A percentile compares a stretch with the other conserved stretches of the same genome.
Conservation (phyloP, 2,888 invertebrate species). For the Orgyia antiqua region DNA sequence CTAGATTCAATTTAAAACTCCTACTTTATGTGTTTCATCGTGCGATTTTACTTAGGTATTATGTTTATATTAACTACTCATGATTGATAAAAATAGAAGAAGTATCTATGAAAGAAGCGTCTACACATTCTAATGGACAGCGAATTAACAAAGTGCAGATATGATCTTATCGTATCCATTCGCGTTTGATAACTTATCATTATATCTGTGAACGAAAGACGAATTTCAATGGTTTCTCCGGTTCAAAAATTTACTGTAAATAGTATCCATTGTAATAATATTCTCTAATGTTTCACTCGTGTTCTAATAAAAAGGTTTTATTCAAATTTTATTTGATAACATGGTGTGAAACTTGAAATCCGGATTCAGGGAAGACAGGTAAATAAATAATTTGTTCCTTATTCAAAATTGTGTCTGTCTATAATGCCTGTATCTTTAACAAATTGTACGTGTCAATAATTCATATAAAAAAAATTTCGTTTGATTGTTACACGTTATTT, state of each 20-base stretch:
- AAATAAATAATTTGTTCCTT: slow-evolving; percentile 15
- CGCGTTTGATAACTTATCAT: slow-evolving; percentile 27
- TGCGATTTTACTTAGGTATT: no score
- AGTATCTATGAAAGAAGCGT: slow-evolving; percentile 1
- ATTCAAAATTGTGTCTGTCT: slow-evolving; percentile 21
- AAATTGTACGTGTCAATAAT: no score
- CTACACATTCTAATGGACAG: slow-evolving; percentile 8
- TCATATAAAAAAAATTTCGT: no score
- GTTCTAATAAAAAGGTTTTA: not conserved
- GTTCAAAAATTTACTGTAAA: not conserved
- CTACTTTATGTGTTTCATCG: no score
- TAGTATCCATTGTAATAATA: not conserved
- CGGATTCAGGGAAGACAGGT: slow-evolving; percentile 22
- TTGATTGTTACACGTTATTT: no score
- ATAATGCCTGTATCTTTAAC: slow-evolving; percentile 15
- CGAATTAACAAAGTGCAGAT: slow-evolving; percentile 16
- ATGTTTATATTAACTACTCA: slow-evolving; percentile 1
- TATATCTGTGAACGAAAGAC: slow-evolving; percentile 20
- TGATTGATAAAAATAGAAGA: slow-evolving; percentile 3
- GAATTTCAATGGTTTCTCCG: slow-evolving; percentile 8
- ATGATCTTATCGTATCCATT: slow-evolving; percentile 20
- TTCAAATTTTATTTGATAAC: not conserved
- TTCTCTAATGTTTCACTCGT: not conserved
- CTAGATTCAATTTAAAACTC: no score
- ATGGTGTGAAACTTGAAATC: slow-evolving; percentile 18